Conservation (phyloP, 2,888 invertebrate genomes). For the Eudemis profundana region DNA sequence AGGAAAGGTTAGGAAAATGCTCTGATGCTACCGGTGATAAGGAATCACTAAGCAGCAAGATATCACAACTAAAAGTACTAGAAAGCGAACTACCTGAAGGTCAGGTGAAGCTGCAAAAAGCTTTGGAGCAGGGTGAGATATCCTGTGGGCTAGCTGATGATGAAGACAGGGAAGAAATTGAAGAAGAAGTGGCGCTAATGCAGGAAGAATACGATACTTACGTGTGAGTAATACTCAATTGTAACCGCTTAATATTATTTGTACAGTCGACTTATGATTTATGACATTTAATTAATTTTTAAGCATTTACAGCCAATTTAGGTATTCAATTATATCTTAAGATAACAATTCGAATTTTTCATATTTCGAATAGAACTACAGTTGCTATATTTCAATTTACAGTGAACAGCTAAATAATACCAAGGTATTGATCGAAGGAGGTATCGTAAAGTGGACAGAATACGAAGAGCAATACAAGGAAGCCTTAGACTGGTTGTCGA, state of each 20-base stretch:
- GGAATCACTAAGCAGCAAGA: constrained; percentile 93
- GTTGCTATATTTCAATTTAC: constrained; percentile 56
- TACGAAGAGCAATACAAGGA: constrained; percentile 96
- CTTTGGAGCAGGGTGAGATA: constrained; percentile 93
- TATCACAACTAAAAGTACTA: constrained; percentile 93
- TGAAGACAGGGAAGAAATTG: constrained; percentile 95
- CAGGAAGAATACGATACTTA: constrained; percentile 96
- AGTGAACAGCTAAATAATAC: constrained; percentile 92
- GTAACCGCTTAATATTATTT: neutral
- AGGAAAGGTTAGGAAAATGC: constrained; percentile 95
- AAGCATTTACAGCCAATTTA: too few relatives aligned
- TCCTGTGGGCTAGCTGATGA: constrained; percentile 94
- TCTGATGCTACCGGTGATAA: constrained; percentile 97
- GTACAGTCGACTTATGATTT: neutral
- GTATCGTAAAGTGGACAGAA: constrained; percentile 97
- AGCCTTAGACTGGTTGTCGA: constrained; percentile 94
- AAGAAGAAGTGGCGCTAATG: constrained; percentile 95
- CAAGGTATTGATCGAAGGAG: constrained; percentile 92
- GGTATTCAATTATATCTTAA: too few relatives aligned
- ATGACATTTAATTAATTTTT: too few relatives aligned
- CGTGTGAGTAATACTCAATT: constrained; percentile 82
- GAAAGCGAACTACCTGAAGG: constrained; percentile 94
- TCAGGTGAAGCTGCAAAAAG: constrained; percentile 92
- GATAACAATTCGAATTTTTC: too few relatives aligned
- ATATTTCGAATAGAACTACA: too few relatives aligned